A percentile compares a stretch with the other conserved stretches of the same genome.
Evolutionary conservation across 2,888 invertebrate species (phyloP).

Genomic region (Latheticus oryzae): DNA sequence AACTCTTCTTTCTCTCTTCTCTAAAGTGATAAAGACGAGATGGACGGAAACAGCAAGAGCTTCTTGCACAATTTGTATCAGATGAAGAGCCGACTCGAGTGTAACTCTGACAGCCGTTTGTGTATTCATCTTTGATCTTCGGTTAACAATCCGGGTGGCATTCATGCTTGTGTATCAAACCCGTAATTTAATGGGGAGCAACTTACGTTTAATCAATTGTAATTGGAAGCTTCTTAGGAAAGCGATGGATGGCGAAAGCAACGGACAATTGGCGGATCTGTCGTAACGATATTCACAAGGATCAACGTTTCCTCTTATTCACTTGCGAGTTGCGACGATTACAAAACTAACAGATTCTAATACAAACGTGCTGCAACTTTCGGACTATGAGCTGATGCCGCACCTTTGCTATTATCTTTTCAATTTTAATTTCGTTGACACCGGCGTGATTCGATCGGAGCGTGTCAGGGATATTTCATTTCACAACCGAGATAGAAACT

Average conservation of each 20-base stretch:
- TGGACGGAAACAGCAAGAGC: conserved; percentile 32
- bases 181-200: conserved; percentile 51
- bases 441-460: too few relatives aligned
- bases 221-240: conserved; percentile 31
- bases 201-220: conserved; percentile 40
- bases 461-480: too few relatives aligned
- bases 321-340: too few relatives aligned
- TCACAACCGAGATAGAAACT: too few relatives aligned
- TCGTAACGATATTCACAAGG: conserved; percentile 44
- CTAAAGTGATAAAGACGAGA: background rate
- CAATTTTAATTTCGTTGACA: conserved; percentile 26
- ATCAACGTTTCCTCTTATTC: conserved; percentile 47
- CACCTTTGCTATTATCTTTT: conserved; percentile 20
- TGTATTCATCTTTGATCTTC: conserved; percentile 61
- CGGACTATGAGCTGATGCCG: conserved; percentile 23
- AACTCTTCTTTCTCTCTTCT: conserved; percentile 40
- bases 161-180: conserved; percentile 51
- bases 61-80: conserved; percentile 49
- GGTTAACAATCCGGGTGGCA: conserved; percentile 58
- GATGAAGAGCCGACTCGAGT: conserved; percentile 52
- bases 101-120: conserved; percentile 58
- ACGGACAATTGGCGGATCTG: conserved; percentile 46
- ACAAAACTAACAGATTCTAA: conserved; percentile 44
- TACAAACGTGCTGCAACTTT: conserved; percentile 32
- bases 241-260: conserved; percentile 14